Base-by-base conservation (phyloP, 2,797 vertebrate species). In the Catharus ustulatus region DNA sequence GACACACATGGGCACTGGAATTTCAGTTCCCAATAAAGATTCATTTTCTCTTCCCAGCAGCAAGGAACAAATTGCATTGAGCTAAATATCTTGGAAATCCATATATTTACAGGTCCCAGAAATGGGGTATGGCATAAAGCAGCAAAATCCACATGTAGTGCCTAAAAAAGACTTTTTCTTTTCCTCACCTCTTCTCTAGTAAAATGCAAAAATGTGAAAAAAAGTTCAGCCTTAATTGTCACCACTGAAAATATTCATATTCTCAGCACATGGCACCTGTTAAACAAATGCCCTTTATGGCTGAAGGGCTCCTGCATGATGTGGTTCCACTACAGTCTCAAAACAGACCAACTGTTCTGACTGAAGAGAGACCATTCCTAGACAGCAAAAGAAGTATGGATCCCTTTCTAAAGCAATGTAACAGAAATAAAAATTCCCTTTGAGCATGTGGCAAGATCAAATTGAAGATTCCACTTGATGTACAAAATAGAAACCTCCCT, bases 1-100 rank as follows among this genome's bases (percentile, higher is more conserved):
- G 55, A 59, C 46, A 43, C 1, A 61, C 0, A 48, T 0, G 2
- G 1, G 8, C 13, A 29, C 10, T 32, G 36, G 42, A 32, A 59
- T 52, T 77, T 77, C 9, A 67, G 11, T 24, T 71, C 71, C 84
- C 69, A 46, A 26, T 58, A 74, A 32, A 69, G 5, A 51, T 64
- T 66, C 29, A 27, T 12, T 6, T 55, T 64, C 23, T 84, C 46
- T 36, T 91, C 57, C 14, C 17, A 85, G 14, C 1, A 12, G 49
- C 19, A 62, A 88, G 71, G 13, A 90, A 68, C 1, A 10, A 38
- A 24, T 10, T 61, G 38, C 59, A 46, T 1, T 59, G 61, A 71
- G 68, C 57, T 71, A 63, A 92, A 24, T 18, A 78, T 21, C 73
- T 83, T 61, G 19, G 38, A 59, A 27, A 63, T 15, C 20, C 2